Evolutionary conservation across 2,888 invertebrate species (phyloP), one percentile per base, ranked within the genome.

Genomic region (Eupelmus urozonus): DNA sequence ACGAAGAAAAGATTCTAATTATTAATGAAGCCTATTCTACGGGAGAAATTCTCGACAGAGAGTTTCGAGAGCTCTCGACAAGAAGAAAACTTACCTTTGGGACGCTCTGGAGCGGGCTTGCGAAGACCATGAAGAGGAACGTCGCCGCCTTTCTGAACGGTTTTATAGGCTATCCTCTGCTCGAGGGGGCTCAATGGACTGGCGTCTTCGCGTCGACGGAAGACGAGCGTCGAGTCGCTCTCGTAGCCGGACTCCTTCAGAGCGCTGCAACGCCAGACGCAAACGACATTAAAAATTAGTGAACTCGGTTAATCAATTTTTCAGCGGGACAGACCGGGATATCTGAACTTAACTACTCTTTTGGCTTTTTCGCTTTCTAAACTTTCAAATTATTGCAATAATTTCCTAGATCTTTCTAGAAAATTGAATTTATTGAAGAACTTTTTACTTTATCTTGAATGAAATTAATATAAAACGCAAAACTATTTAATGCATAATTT

Each of bases 111-210:
- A 18, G 96, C 97, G 20, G 94, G 94, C 86, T 98, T 98, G 59
- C 98, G 93, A 87, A 98, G 94, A 55, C 98, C 98, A 87, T 96
- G 93, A 11, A 97, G 91, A 0, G 98, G 98, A 1, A 98, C 97
- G 90, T 98, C 98, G 0, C 98, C 98, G 0, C 98, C 98, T 77
- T 95, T 95, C 88, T 98, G 98, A 75, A 98, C 93, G 81, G 94
- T 94, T 87, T 95, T 94, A 90, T 98, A 98, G 13, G 95, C 95
- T 80, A 95, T 93, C 80, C 94, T 93, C 84, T 96, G 94, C 87
- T 97, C 96, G n/a, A 94, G 93, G 0, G 96, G 96, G 82, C 95
- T 96, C 72, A 96, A 90, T 0, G 93, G 93, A 59, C 92, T 92
- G 49, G 91, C 91, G 82, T 93, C 92, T 82, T 95, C 95, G 78